Evolutionary conservation across 2,113 vertebrate genomes (phyloP).

Genomic region (Accipiter cooperii): DNA sequence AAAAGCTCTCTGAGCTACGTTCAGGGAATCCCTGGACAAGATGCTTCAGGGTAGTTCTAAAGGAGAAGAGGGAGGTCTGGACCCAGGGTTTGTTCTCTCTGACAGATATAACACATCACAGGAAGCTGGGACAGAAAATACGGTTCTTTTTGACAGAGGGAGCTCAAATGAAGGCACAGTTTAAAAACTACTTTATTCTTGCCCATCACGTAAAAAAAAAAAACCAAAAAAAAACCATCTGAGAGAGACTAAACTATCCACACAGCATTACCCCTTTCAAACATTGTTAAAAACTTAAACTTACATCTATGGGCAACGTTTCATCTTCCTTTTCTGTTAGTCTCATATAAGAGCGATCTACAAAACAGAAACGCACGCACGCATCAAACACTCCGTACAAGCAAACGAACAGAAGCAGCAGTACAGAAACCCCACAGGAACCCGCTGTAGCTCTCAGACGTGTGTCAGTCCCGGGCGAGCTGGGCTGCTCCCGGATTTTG

Average conservation of each 20-base stretch:
- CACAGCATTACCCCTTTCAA: not conserved
- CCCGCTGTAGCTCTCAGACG: fast-evolving
- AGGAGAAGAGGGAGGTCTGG: not conserved
- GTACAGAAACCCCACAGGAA: fast-evolving
- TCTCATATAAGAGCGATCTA: constrained; percentile 93
- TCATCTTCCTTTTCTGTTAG: constrained; percentile 97
- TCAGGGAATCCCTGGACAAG: not conserved
- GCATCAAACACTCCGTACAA: fast-evolving
- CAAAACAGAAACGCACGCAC: not conserved
- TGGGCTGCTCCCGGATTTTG: not conserved
- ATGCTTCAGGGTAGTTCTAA: not conserved
- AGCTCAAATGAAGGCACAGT: not conserved
- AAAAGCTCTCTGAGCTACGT: not conserved
- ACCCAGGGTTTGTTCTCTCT: not conserved
- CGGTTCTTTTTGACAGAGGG: not conserved
- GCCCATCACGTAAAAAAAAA: not conserved
- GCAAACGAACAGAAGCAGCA: fast-evolving
- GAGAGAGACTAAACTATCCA: not conserved
- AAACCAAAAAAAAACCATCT: not conserved
- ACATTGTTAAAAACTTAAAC: constrained; percentile 23
- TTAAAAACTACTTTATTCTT: not conserved
- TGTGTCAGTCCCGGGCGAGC: not conserved
- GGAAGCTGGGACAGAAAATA: fast-evolving
- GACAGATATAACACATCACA: not conserved
- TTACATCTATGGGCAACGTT: constrained; percentile 94